Evolutionary conservation across 2,113 vertebrate genomes (phyloP).

Genomic region (Sinocyclocheilus anshuiensis): DNA sequence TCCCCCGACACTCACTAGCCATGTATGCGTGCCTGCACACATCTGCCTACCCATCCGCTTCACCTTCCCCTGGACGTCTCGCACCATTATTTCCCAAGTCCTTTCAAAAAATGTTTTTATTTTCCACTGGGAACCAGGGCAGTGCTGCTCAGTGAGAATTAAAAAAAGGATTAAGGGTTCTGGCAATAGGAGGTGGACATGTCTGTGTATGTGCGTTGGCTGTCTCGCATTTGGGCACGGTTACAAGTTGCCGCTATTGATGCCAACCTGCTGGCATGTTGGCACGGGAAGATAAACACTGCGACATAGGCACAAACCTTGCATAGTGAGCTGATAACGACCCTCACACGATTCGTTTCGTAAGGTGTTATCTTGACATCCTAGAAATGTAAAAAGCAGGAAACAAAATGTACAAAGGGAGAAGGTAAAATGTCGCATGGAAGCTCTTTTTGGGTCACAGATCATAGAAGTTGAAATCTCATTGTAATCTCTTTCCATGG

Average conservation of each 20-base stretch:
- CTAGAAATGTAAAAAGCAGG: background rate
- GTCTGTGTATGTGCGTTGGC: slow-evolving; percentile 16
- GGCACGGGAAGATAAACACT: slow-evolving; percentile 40
- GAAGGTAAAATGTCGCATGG: background rate
- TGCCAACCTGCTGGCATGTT: slow-evolving; percentile 29
- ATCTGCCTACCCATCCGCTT: slow-evolving; percentile 38
- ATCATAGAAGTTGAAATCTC: slow-evolving; percentile 13
- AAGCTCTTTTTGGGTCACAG: background rate
- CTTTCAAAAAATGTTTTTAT: slow-evolving; percentile 54
- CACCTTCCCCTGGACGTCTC: slow-evolving; percentile 22
- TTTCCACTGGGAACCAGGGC: slow-evolving; percentile 44
- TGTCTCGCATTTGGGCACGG: slow-evolving; percentile 34
- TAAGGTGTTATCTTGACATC: background rate
- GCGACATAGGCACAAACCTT: slow-evolving; percentile 23
- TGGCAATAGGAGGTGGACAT: slow-evolving; percentile 41
- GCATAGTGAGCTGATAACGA: slow-evolving; percentile 12
- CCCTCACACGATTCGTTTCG: background rate
- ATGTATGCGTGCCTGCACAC: slow-evolving; percentile 55
- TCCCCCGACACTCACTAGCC: slow-evolving; percentile 43
- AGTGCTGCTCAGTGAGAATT: slow-evolving; percentile 42
- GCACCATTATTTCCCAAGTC: slow-evolving; percentile 30
- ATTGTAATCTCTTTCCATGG: no score
- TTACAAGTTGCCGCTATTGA: slow-evolving; percentile 38
- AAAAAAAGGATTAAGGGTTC: slow-evolving; percentile 54
- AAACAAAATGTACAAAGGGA: background rate